Evolutionary conservation across 53 echinoderm and acorn worm genomes (phyloP), one percentile per base, ranked within the genome.

Genomic region (Temnopleurus reevesii): DNA sequence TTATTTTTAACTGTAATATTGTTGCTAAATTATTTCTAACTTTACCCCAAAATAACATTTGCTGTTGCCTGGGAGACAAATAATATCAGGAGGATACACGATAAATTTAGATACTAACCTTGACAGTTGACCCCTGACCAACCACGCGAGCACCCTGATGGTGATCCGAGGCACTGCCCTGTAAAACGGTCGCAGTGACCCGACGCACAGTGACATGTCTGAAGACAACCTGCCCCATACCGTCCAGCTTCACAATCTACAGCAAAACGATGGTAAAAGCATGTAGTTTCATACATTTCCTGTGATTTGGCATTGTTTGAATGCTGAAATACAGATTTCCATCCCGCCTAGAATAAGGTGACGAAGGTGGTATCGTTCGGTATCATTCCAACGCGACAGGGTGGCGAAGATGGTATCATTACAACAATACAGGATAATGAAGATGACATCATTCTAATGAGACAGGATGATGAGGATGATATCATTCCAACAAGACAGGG

Each of bases 151-250:
- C 95, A 95, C 0, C 86, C 91, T 0, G 46, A 45, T 4, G 88
- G 65, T 29, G 83, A 81, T 4, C 83, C 89, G 26, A 92, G 85
- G 46, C 95, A 95, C 13, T 28, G 90, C 19, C 95, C 95, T 0
- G 95, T 95, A 57, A 89, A 93, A 24, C 83, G 28, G 41, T 86
- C 81, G 53, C 95, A 95, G 0, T 66, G 81, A 27, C 92, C 92
- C 3, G 90, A 63, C 5, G 81, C 36, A 65, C 95, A 95, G 38
- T 90, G 93, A 44, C 95, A 95, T 10, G 89, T 64, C 55, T 95
- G 93, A 77, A 86, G 81, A 60, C 95, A 95, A 18, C 91, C 92
- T 6, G 95, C 95, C 7, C 95, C 95, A 63, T 55, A 95, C 8
- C 35, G 59, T 10, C 92, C 95, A 9, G 88, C 79, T 10, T 35